Base-by-base conservation (phyloP, 2,113 vertebrate species). In the Clarias macrocephalus region DNA sequence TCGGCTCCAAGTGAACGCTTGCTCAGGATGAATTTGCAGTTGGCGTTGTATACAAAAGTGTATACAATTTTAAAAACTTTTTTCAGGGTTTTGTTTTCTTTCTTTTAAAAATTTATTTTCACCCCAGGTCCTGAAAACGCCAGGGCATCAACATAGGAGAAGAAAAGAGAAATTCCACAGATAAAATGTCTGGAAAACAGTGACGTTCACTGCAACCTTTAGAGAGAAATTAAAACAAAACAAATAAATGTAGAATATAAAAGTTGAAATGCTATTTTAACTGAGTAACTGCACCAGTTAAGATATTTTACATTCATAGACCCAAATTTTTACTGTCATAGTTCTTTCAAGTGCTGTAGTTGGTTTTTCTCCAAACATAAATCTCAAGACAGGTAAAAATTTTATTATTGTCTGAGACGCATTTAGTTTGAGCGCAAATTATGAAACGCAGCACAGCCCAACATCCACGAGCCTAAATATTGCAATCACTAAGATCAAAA, bases 101-200 rank as follows among this genome's bases (percentile, higher is more conserved):
- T 90, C 80, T 77, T 85, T 89, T 52, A 63, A 86, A 77, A 87
- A 91, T 90, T 92, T 92, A 92, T 91, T 91, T 88, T 37, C 62
- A 48, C 93, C 93, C 91, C 91, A 89, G 88, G 88, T 93, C 94
- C 94, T 94, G 93, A 95, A 95, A 88, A 92, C 93, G 92, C 92
- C 91, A 94, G 92, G 90, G 92, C 89, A 89, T 91, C 90, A 92
- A 93, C 90, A 93, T 85, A 87, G 84, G 89, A 87, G 85, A 91
- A 92, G 85, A 93, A 91, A 88, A 92, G 86, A 93, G 92, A 95
- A 92, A 91, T 91, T 92, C 91, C 91, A 92, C 87, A 88, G 89
- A 89, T 92, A 80, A 92, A 91, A 91, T 73, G 87, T 83, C 86
- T 88, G 63, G 90, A 72, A 84, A 80, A 70, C 81, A 90, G 70